A percentile compares a stretch with the other conserved stretches of the same genome.
Conservation (phyloP, 2,888 invertebrate genomes). For the Rhorus exstirpatorius region DNA sequence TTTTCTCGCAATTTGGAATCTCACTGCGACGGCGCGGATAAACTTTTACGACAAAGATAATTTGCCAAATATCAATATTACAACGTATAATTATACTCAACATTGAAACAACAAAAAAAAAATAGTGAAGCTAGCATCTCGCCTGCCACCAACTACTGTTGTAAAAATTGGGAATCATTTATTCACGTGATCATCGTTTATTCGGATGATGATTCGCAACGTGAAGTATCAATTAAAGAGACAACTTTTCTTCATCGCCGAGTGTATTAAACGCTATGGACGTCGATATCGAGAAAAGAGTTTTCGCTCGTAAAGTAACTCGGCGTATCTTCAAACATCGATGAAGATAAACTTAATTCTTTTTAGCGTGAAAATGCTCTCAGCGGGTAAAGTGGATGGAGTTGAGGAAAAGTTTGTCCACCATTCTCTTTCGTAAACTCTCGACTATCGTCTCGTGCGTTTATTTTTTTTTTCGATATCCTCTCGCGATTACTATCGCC, state of each 20-base stretch:
- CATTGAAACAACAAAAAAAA: neutral
- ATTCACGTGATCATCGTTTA: too few species aligned
- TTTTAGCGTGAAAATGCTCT: conserved; percentile 36
- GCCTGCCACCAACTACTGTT: too few species aligned
- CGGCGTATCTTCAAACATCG: neutral
- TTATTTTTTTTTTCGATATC: conserved; percentile 52
- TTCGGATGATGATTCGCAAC: too few species aligned
- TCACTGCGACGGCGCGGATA: neutral
- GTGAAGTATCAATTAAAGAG: conserved; percentile 8
- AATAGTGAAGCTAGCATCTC: neutral
- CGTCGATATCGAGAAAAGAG: conserved; percentile 38
- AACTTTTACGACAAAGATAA: neutral
- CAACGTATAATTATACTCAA: neutral
- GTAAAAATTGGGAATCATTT: too few species aligned
- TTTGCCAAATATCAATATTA: neutral
- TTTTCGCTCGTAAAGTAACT: conserved; percentile 46
- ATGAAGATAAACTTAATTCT: conserved; percentile 54
- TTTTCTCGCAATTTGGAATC: conserved; percentile 4
- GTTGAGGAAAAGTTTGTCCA: conserved; percentile 56
- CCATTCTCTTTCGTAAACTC: conserved; percentile 53
- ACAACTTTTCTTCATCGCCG: neutral
- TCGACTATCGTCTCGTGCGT: conserved; percentile 46
- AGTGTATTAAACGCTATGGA: neutral
- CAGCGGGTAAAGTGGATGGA: conserved; percentile 18
- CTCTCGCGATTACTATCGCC: conserved; percentile 54